phyloP scores from a whole-genome alignment of 2,113 vertebrate genomes.

The Polypterus senegalus region DNA sequence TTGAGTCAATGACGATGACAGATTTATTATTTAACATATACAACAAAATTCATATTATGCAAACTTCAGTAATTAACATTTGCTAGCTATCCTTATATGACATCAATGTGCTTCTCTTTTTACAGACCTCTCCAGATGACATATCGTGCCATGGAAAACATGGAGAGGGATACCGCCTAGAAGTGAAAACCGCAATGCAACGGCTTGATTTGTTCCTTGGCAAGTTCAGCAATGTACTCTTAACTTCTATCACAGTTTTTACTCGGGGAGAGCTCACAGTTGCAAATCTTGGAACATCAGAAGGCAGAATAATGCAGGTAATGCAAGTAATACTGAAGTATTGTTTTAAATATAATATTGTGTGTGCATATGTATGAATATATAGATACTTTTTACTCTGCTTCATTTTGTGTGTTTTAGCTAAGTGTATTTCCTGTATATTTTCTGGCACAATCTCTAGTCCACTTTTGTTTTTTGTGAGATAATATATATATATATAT shows the following conservation, averaged over 20 bases:
- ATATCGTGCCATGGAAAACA: constrained; percentile 65
- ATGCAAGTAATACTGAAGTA: background rate
- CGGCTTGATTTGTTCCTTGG: constrained; percentile 79
- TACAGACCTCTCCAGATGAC: constrained; percentile 72
- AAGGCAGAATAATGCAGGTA: constrained; percentile 87
- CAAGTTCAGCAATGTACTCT: constrained; percentile 67
- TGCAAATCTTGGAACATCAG: constrained; percentile 76
- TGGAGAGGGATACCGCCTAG: constrained; percentile 74
- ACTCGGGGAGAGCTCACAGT: constrained; percentile 65
- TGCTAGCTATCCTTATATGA: too few species aligned
- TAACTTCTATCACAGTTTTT: constrained; percentile 75
- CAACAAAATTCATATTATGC: too few species aligned
- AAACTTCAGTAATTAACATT: too few species aligned
- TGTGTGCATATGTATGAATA: too few species aligned
- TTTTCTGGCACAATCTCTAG: too few species aligned
- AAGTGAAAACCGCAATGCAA: constrained; percentile 74
- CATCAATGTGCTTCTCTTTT: constrained; percentile 23
- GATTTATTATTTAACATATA: too few species aligned
- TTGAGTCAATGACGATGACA: too few species aligned
- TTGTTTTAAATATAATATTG: background rate
- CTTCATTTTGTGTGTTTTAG: too few species aligned
- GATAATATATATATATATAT: too few species aligned
- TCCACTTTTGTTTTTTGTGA: too few species aligned
- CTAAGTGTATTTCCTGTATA: too few species aligned
- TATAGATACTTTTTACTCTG: too few species aligned